These are phyloP conservation scores for Ligdia adustata DNA, from an alignment of 2,888 invertebrate species.

Conservation along the genomic window DNA sequence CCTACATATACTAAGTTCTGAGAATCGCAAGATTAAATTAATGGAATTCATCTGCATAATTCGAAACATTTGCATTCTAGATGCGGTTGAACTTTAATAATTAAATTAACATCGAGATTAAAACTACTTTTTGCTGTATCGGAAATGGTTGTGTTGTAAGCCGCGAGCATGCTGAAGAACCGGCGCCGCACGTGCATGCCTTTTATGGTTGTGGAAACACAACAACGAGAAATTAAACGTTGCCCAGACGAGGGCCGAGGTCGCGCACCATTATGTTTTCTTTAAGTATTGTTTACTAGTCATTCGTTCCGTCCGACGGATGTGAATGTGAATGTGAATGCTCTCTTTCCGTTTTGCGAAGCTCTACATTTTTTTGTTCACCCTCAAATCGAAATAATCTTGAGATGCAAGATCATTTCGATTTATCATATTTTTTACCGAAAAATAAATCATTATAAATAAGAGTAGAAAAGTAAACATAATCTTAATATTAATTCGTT, in stretches of 20 bases:
- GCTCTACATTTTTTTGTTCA: no score
- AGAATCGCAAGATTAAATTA: conserved; percentile 20
- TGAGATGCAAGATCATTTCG: no score
- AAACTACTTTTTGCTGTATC: conserved; percentile 39
- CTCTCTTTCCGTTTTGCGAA: conserved; percentile 29
- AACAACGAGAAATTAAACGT: conserved; percentile 77
- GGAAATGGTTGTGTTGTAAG: conserved; percentile 40
- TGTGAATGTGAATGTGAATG: not conserved
- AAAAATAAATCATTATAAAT: no score
- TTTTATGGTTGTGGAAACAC: conserved; percentile 73
- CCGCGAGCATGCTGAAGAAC: conserved; percentile 46
- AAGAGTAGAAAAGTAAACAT: no score
- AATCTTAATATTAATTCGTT: no score
- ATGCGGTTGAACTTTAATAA: conserved; percentile 24
- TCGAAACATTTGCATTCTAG: conserved; percentile 32
- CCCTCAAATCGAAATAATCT: no score
- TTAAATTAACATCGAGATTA: conserved; percentile 32
- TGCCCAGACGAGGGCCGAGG: conserved; percentile 57
- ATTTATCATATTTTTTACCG: no score
- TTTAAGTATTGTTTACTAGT: conserved; percentile 57
- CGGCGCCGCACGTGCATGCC: conserved; percentile 71
- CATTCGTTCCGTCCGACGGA: not conserved
- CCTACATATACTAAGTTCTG: no score
- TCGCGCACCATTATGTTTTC: conserved; percentile 61
- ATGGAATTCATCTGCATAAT: conserved; percentile 29